Conservation (phyloP, 2,797 vertebrate genomes). For the Lacerta agilis region DNA sequence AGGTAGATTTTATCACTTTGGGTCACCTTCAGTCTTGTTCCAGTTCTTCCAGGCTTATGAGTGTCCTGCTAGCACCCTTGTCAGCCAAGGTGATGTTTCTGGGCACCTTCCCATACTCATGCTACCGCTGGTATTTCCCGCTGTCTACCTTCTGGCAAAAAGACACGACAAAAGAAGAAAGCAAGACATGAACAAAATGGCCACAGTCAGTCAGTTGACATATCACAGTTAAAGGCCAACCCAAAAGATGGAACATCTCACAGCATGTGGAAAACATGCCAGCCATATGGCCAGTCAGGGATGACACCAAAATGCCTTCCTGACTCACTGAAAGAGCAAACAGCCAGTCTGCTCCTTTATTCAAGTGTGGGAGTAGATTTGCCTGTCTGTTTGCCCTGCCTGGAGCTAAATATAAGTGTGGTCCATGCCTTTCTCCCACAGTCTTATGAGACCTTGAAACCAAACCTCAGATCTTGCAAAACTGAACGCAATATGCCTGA, state of each 20-base stretch:
- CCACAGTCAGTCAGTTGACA: not conserved
- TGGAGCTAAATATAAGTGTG: too few species aligned
- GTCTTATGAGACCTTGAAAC: too few species aligned
- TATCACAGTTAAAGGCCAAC: not conserved
- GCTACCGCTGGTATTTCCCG: not conserved
- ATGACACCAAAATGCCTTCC: not conserved
- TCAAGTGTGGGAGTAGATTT: too few species aligned
- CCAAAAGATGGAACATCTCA: not conserved
- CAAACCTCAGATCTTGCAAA: too few species aligned
- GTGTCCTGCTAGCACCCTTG: not conserved
- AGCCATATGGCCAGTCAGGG: not conserved
- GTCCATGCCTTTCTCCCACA: too few species aligned
- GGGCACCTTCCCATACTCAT: not conserved
- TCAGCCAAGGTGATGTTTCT: not conserved
- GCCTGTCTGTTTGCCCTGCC: too few species aligned
- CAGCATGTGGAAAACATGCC: not conserved
- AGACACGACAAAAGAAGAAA: not conserved
- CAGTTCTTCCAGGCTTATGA: not conserved
- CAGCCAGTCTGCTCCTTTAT: too few species aligned
- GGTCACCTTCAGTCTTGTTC: too few species aligned
- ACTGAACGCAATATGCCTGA: too few species aligned
- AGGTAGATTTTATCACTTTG: not conserved
- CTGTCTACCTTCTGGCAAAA: not conserved
- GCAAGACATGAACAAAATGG: not conserved
- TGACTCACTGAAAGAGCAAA: too few species aligned